Base-by-base conservation (phyloP, 2,888 invertebrate genomes). In the Parnassius apollo region DNA sequence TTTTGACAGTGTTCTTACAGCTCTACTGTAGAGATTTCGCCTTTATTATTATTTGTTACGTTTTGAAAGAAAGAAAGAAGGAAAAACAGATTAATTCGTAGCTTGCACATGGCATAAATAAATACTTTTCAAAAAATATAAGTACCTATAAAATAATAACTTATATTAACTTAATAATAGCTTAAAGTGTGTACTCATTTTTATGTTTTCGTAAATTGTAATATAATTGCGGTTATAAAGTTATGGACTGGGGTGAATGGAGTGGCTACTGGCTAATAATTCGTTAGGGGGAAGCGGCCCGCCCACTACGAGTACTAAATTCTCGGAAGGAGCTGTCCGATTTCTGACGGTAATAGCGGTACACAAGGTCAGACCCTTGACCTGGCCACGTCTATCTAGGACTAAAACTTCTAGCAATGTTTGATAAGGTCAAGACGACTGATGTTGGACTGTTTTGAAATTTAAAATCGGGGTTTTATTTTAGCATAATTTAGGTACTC, bases 351-450 rank as follows among this genome's bases (percentile, higher is more conserved):
- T 61, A 95, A 96, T 78, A 98, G 68, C 95, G 96, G 66, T 94
- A 94, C 13, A 94, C 97, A 56, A 99, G 99, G 92, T 95, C 96
- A 65, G 95, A 97, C 59, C 98, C 98, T 74, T 97, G 96, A 98
- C 98, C 45, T 73, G 61, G 69, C 64, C 62, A 67, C 66, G 67
- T 73, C 93, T 96, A 73, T 75, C 80, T 85, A 82, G 76, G 75
- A 79, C 75, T 79, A 61, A 69, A 67, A 61, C 72, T 76, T 78
- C 49, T 75, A 72, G 65, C 67, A 57, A 70, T 62, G 67, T 66
- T 71, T 70, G 68, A 69, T 79, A 83, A 85, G 85, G 81, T 77
- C 78, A 67, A 63, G 69, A 69, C 68, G 51, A 75, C 72, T 75
- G 74, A 75, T 71, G 68, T 61, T 56, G 51, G 45, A 44, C 54